Percentiles rank a stretch among this genome's conserved stretches.
These are phyloP conservation scores for Picus viridis DNA, from an alignment of 2,797 vertebrate species.

Conservation along the genomic window DNA sequence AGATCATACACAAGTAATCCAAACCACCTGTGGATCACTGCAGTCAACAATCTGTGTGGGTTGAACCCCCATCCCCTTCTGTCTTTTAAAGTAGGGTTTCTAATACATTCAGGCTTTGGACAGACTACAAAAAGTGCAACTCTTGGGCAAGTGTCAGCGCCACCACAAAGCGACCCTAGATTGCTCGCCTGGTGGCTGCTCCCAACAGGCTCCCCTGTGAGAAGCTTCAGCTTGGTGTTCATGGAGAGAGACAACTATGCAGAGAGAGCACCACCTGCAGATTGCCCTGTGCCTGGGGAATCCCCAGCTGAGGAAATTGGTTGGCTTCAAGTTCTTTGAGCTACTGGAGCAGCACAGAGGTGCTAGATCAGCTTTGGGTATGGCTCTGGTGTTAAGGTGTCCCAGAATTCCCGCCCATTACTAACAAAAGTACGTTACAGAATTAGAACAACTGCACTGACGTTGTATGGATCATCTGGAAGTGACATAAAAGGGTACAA, in stretches of 20 bases:
- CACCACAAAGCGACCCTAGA: background rate
- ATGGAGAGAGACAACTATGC: background rate
- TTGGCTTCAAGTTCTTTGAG: rapidly evolving
- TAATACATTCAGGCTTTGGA: background rate
- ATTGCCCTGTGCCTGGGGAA: background rate
- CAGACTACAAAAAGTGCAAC: background rate
- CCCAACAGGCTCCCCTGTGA: rapidly evolving
- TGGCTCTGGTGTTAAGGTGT: background rate
- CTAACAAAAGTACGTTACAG: background rate
- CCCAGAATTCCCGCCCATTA: background rate
- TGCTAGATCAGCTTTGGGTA: background rate
- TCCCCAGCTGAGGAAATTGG: background rate
- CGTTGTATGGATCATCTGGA: background rate
- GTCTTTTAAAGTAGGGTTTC: background rate
- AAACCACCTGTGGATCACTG: slow-evolving; percentile 40
- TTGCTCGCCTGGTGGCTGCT: background rate
- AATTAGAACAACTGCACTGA: background rate
- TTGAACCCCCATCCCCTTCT: background rate
- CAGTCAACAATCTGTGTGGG: background rate
- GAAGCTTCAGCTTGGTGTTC: background rate
- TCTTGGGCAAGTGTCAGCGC: background rate
- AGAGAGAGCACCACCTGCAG: background rate
- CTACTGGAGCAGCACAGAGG: background rate
- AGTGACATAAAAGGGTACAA: background rate
- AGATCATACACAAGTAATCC: slow-evolving; percentile 42